Evolutionary conservation across 2,888 invertebrate species (phyloP).

Genomic region (Noctua comes): DNA sequence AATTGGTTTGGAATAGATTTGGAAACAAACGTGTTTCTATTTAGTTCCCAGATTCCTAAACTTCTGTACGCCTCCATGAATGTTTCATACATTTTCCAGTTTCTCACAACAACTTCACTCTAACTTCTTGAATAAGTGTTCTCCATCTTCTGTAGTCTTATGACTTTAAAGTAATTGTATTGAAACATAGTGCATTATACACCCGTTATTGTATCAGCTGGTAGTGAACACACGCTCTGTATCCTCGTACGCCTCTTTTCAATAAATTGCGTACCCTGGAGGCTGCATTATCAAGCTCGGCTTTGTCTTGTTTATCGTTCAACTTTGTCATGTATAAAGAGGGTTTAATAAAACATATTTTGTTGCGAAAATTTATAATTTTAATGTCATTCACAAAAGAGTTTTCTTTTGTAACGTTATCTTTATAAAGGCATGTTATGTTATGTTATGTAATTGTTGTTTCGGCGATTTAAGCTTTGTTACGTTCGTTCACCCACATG

Average conservation of each 20-base stretch:
- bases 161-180: conserved; percentile 55
- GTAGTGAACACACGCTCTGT: conserved; percentile 39
- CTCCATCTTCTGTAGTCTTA: conserved; percentile 43
- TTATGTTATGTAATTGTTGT: too few species aligned
- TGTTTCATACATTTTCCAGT: conserved; percentile 46
- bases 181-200: conserved; percentile 46
- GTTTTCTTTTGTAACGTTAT: conserved; percentile 37
- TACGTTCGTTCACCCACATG: conserved; percentile 47
- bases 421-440: conserved; percentile 19
- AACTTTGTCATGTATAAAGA: conserved; percentile 58
- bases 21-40: conserved; percentile 21
- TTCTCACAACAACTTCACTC: conserved; percentile 39
- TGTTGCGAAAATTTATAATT: conserved; percentile 33
- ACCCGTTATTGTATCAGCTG: conserved; percentile 50
- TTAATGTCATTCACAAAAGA: conserved; percentile 22
- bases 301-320: conserved; percentile 64
- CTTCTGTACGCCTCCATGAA: conserved; percentile 29
- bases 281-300: conserved; percentile 64
- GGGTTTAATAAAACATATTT: conserved; percentile 43
- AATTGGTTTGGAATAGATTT: conserved; percentile 1
- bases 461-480: conserved; percentile 26
- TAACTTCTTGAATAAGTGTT: conserved; percentile 30
- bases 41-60: conserved; percentile 29
- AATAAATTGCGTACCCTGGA: conserved; percentile 62
- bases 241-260: conserved; percentile 51